These are phyloP conservation scores for Crotophaga sulcirostris DNA, from an alignment of 2,113 vertebrate species.

Conservation along the genomic window DNA sequence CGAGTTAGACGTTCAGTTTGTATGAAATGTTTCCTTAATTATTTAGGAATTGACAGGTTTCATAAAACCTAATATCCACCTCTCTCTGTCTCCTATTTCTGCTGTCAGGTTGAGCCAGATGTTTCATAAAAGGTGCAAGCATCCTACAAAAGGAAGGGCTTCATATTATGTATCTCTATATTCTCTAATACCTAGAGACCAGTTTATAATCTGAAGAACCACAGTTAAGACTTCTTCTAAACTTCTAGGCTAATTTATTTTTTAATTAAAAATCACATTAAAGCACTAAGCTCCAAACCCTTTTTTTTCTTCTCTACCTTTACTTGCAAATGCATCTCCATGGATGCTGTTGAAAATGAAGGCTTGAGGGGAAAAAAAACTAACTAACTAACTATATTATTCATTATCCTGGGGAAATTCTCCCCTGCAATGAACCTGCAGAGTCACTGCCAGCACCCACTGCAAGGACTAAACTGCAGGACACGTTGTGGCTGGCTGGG, in stretches of 20 bases:
- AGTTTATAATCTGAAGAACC: not conserved
- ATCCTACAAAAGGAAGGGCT: not conserved
- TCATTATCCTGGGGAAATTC: not conserved
- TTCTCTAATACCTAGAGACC: not conserved
- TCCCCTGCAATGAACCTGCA: not conserved
- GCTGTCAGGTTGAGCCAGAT: not conserved
- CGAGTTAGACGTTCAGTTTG: not conserved
- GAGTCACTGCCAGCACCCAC: not conserved
- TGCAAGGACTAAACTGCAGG: not conserved
- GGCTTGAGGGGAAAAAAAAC: not conserved
- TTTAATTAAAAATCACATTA: not conserved
- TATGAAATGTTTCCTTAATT: conserved; percentile 10
- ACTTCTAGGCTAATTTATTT: not conserved
- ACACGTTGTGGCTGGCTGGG: not conserved
- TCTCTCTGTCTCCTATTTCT: not conserved
- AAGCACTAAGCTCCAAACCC: not conserved
- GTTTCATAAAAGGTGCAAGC: not conserved
- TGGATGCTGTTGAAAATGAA: not conserved
- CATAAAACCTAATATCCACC: not conserved
- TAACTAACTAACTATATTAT: not conserved
- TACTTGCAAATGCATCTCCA: not conserved
- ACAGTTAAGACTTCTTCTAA: not conserved
- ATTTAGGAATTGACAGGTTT: not conserved
- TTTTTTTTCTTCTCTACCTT: not conserved
- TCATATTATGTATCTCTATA: not conserved